phyloP scores from a whole-genome alignment of 2,797 vertebrate genomes.

The Centropyge bicolor region DNA sequence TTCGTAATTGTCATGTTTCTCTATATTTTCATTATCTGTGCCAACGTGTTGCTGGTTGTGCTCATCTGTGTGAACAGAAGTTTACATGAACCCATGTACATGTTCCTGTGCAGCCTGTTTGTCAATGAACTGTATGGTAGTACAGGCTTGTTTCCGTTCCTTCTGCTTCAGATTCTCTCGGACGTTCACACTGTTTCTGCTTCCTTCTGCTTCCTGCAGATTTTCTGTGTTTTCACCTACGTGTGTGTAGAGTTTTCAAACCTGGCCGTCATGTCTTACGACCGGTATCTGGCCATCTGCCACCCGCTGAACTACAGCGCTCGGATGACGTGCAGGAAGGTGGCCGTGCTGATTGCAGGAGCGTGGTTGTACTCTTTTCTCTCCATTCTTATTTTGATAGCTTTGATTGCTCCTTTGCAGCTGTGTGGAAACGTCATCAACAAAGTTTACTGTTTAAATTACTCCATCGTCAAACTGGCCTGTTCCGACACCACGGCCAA shows the following conservation, averaged over 20 bases:
- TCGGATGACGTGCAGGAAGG: slow-evolving; percentile 48
- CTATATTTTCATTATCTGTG: background rate
- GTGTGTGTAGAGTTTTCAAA: slow-evolving; percentile 58
- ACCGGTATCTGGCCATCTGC: slow-evolving; percentile 75
- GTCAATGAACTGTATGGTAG: slow-evolving; percentile 2
- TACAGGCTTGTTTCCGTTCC: slow-evolving; percentile 50
- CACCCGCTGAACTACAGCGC: slow-evolving; percentile 66
- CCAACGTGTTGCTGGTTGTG: slow-evolving; percentile 42
- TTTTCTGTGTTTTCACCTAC: slow-evolving; percentile 69
- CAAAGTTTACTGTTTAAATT: slow-evolving; percentile 5
- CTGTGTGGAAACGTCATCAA: slow-evolving; percentile 1
- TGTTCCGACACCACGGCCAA: background rate
- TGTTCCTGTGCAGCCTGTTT: slow-evolving; percentile 44
- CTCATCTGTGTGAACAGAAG: slow-evolving; percentile 42
- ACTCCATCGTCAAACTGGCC: background rate
- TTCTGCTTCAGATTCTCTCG: slow-evolving; percentile 54
- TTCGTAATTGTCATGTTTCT: slow-evolving; percentile 18
- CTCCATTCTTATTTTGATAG: background rate
- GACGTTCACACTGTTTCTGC: slow-evolving; percentile 52
- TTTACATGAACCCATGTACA: slow-evolving; percentile 71
- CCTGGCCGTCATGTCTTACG: slow-evolving; percentile 74
- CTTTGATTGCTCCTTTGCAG: background rate
- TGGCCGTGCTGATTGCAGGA: background rate
- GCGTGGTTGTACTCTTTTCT: background rate
- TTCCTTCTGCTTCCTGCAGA: slow-evolving; percentile 50